phyloP scores from a whole-genome alignment of 1,140 invertebrate species.

The Homarus americanus region DNA sequence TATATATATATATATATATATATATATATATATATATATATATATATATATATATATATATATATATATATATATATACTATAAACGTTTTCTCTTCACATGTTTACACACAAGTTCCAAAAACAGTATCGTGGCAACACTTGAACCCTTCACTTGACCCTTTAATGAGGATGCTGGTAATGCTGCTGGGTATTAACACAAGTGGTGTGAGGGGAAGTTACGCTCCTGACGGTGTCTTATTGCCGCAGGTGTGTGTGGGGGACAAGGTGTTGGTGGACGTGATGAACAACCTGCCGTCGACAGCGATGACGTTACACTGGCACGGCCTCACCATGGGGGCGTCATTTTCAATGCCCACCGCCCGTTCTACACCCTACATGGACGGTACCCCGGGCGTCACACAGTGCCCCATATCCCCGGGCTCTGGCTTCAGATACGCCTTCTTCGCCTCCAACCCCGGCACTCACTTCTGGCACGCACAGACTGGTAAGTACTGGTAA shows the following conservation, averaged over 20 bases:
- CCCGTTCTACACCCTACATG: slow-evolving; percentile 86
- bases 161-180: no score
- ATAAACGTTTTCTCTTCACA: no score
- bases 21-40: no score
- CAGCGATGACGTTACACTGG: slow-evolving; percentile 92
- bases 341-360: not conserved
- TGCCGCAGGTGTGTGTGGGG: slow-evolving; percentile 85
- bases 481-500: slow-evolving; percentile 83
- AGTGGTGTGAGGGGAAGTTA: no score
- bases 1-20: no score
- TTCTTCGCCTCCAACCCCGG: slow-evolving; percentile 81
- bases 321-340: slow-evolving; percentile 87
- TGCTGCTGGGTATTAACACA: no score
- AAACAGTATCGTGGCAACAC: no score
- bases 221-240: no score
- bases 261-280: slow-evolving; percentile 92
- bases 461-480: slow-evolving; percentile 94
- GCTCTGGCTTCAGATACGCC: slow-evolving; percentile 84
- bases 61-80: no score
- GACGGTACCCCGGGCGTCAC: slow-evolving; percentile 94
- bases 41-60: no score
- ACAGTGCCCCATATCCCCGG: slow-evolving; percentile 92
- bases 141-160: no score
- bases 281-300: slow-evolving; percentile 88
- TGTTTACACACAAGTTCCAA: no score